phyloP scores from a whole-genome alignment of 2,888 invertebrate species.

The Lasius fuliginosus region DNA sequence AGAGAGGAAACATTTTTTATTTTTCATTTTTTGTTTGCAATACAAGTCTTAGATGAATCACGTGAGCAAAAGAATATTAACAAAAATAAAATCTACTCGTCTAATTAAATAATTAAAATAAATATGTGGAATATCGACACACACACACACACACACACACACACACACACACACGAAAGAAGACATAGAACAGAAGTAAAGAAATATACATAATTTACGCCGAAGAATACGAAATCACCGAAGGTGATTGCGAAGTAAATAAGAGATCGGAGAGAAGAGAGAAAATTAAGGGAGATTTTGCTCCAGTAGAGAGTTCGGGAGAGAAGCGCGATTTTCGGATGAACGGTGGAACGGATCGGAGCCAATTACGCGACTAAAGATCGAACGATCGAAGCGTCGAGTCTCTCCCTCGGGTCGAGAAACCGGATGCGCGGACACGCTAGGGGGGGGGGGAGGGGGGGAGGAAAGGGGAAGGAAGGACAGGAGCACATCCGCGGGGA shows the following conservation, averaged over 20 bases:
- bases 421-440: slow-evolving; percentile 34
- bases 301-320: too few relatives aligned
- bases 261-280: background rate
- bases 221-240: background rate
- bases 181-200: background rate
- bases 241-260: slow-evolving; percentile 6
- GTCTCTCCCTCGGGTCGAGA: slow-evolving; percentile 9
- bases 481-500: slow-evolving; percentile 18
- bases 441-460: background rate
- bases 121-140: background rate
- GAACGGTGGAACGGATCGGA: background rate
- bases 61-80: background rate
- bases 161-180: background rate
- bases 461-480: background rate
- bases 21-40: background rate
- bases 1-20: background rate
- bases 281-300: background rate
- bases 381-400: background rate
- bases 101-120: background rate
- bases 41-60: background rate
- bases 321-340: slow-evolving; percentile 21
- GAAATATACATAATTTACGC: background rate
- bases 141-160: background rate
- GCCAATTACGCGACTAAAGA: background rate
- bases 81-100: background rate